Percentiles rank a stretch among this genome's conserved stretches.
Evolutionary conservation across 2,113 vertebrate genomes (phyloP).

Genomic region (Perca schrenkii): DNA sequence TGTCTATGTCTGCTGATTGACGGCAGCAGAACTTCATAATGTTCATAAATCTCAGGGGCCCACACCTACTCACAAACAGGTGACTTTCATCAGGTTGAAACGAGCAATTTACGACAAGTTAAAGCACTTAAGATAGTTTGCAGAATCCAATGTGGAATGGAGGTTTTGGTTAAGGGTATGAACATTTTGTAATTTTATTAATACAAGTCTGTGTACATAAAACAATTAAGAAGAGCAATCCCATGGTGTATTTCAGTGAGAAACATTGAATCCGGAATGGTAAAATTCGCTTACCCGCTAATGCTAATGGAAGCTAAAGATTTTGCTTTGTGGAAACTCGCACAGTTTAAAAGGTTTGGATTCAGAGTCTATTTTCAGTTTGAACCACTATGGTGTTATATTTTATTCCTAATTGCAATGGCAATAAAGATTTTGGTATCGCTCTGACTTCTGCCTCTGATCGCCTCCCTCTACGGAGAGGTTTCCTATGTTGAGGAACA

Average conservation of each 20-base stretch:
- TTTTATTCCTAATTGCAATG: background rate
- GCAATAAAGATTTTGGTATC: background rate
- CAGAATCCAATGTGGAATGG: too few relatives aligned
- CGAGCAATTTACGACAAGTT: too few relatives aligned
- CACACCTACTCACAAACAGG: too few relatives aligned
- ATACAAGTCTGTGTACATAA: background rate
- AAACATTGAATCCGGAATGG: background rate
- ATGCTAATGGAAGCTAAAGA: background rate
- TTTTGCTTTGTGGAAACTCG: background rate
- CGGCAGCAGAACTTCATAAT: background rate
- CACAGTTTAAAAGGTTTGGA: background rate
- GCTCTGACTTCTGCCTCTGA: background rate
- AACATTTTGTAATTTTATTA: background rate
- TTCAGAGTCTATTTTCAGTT: background rate
- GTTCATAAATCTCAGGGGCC: too few relatives aligned
- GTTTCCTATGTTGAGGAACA: too few relatives aligned
- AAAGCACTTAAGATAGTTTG: background rate
- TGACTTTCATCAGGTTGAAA: too few relatives aligned
- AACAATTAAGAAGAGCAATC: background rate
- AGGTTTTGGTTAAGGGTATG: background rate
- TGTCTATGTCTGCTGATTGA: background rate
- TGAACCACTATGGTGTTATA: background rate
- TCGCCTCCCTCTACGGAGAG: background rate
- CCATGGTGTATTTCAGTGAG: background rate
- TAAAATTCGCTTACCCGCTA: background rate